A percentile compares a stretch with the other conserved stretches of the same genome.
Conservation (phyloP, 2,113 vertebrate genomes). For the Benthochromis sp. region DNA sequence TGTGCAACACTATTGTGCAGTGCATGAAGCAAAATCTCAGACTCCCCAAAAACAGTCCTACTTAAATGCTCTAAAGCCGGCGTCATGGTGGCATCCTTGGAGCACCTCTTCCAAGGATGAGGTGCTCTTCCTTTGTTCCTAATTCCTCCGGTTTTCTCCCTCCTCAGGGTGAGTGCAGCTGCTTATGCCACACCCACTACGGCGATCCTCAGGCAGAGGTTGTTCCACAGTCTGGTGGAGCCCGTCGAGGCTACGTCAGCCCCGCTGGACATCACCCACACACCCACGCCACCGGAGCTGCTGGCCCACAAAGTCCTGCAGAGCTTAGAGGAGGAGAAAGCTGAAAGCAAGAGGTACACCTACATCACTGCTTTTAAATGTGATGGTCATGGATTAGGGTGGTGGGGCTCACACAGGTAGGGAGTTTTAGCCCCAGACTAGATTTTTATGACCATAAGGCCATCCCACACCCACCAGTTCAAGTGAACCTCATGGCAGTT, state of each 20-base stretch:
- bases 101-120: not conserved
- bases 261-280: slow-evolving; percentile 51
- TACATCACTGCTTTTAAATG: not conserved
- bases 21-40: not conserved
- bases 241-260: not conserved
- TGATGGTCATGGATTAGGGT: not conserved
- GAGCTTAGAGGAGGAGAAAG: slow-evolving; percentile 72
- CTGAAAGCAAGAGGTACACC: slow-evolving; percentile 69
- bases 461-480: not conserved
- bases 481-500: not conserved
- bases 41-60: not conserved
- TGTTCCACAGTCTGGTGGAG: slow-evolving; percentile 45
- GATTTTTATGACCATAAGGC: not conserved
- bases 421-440: not conserved
- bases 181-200: not conserved
- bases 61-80: not conserved
- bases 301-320: slow-evolving; percentile 68
- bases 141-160: not conserved
- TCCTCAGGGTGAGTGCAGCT: not conserved
- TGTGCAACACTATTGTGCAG: not conserved
- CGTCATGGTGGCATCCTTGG: not conserved
- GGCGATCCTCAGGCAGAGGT: slow-evolving; percentile 31
- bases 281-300: slow-evolving; percentile 62
- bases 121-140: not conserved
- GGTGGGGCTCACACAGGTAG: not conserved